Base-by-base conservation (phyloP, 2,888 invertebrate species). In the Lasiommata megera region DNA sequence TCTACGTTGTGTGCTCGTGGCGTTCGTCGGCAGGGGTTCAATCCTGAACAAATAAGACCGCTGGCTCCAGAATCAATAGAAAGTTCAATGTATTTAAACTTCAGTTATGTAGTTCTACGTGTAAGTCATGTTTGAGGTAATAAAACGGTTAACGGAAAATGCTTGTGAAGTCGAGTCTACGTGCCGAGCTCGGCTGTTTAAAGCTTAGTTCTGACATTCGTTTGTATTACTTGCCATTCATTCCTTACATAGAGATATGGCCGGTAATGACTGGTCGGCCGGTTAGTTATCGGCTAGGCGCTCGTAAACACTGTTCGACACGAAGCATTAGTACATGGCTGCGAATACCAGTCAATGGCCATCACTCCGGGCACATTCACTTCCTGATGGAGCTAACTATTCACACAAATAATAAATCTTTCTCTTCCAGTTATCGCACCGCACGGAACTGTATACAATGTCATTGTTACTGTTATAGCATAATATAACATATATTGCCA, bases 171-270 rank as follows among this genome's bases (percentile, higher is more conserved):
- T 77, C 74, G 75, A 74, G 72, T 75, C 77, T 83, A 84, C 85
- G 85, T 86, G 85, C 84, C 77, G 65, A 65, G 72, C 73, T 70
- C 67, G 80, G 76, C 79, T 79, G 77, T 82, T 85, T 80, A 76
- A 77, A 81, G 76, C 76, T 75, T 69, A 78, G 74, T 72, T 77
- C 76, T 76, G 77, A 77, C 73, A 78, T 81, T 79, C 69, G 80
- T 79, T 78, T 79, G 84, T 80, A 83, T 80, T 79, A 78, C 80
- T 83, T 79, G 78, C 84, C 82, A 87, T 87, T 87, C 88, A 86
- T 87, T 83, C 81, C 79, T 74, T 75, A 79, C 84, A 81, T 77
- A 85, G 84, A 86, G 87, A 85, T 88, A 88, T 88, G 82, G 82
- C 74, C 75, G 77, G 80, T 87, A 88, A 88, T 85, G 88, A 86